phyloP scores from a whole-genome alignment of 2,113 vertebrate species.

The Xyliphius kryptos region DNA sequence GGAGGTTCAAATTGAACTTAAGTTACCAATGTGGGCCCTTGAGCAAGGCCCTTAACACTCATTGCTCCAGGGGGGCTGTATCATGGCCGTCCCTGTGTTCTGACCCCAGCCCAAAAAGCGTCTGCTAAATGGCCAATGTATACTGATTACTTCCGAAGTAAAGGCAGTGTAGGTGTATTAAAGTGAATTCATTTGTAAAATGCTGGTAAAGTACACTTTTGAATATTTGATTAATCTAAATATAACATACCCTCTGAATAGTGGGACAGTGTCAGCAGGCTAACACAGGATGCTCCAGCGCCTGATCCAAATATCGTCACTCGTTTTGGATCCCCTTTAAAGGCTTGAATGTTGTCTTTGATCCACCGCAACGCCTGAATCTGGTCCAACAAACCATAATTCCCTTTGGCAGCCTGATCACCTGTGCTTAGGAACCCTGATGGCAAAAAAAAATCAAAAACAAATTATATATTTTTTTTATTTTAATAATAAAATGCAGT shows the following conservation, averaged over 20 bases:
- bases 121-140: too few species aligned
- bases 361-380: conserved; percentile 95
- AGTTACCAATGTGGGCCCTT: too few species aligned
- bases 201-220: neutral
- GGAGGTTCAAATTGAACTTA: too few species aligned
- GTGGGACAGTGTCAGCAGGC: conserved; percentile 89
- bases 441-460: conserved; percentile 22
- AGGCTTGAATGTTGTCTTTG: conserved; percentile 91
- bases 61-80: too few species aligned
- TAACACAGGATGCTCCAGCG: conserved; percentile 91
- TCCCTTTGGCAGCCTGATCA: conserved; percentile 93
- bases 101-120: too few species aligned
- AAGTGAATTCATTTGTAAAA: too few species aligned
- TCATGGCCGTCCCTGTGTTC: too few species aligned
- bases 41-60: too few species aligned
- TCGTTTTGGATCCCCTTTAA: conserved; percentile 90
- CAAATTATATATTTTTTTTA: neutral
- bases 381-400: conserved; percentile 94
- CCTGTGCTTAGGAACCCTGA: conserved; percentile 95
- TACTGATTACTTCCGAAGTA: too few species aligned
- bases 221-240: neutral
- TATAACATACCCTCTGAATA: conserved; percentile 85
- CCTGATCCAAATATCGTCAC: conserved; percentile 96
- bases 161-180: too few species aligned
- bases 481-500: neutral